phyloP scores from a whole-genome alignment of 2,797 vertebrate species.

The Balearica regulorum region DNA sequence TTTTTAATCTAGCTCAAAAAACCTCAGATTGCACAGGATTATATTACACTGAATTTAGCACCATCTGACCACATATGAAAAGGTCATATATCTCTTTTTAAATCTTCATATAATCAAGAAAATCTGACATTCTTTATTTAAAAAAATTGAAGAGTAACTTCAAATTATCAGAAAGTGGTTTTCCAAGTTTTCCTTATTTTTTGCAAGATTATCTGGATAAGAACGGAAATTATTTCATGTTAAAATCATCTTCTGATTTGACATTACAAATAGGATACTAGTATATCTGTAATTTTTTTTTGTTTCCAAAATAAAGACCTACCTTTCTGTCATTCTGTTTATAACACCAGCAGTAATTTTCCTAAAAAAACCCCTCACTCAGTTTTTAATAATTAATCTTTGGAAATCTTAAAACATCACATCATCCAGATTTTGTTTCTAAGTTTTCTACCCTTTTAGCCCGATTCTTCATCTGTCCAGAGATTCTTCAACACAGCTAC shows the following conservation, averaged over 20 bases:
- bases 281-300: not conserved
- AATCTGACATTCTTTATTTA: not conserved
- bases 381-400: not conserved
- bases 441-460: not conserved
- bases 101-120: not conserved
- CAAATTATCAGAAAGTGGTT: not conserved
- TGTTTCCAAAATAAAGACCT: not conserved
- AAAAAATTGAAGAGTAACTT: not conserved
- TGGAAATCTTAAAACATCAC: not conserved
- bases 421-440: not conserved
- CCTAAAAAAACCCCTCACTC: accelerated
- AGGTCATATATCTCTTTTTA: not conserved
- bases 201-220: not conserved
- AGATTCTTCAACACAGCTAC: not conserved
- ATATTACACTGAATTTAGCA: not conserved
- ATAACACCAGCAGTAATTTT: not conserved
- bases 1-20: not conserved
- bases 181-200: not conserved
- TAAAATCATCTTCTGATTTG: not conserved
- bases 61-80: not conserved
- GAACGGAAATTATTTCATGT: not conserved
- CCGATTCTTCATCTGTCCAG: not conserved
- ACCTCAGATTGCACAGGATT: not conserved
- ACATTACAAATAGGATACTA: not conserved
- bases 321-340: not conserved